Conservation (phyloP, 2,113 vertebrate genomes). For the Panthera uncia region DNA sequence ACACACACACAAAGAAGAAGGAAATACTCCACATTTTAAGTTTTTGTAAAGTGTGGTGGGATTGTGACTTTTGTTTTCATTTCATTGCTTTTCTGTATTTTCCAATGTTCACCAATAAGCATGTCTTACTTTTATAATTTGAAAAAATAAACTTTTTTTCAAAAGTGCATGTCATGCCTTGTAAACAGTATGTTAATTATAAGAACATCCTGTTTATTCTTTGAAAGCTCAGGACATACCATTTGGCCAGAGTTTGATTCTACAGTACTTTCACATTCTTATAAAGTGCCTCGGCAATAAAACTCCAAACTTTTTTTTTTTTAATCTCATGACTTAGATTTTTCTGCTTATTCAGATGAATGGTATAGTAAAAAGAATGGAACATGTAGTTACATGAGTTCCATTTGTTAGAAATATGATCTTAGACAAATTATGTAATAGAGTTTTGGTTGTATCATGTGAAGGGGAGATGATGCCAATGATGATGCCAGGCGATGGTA, state of each 20-base stretch:
- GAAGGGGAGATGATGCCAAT: not conserved
- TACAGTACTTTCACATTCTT: not conserved
- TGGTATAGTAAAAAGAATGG: not conserved
- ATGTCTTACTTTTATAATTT: not conserved
- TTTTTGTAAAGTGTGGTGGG: not conserved
- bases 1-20: not conserved
- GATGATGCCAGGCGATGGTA: not conserved
- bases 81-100: slow-evolving; percentile 1
- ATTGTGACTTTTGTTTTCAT: slow-evolving; percentile 20
- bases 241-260: not conserved
- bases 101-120: not conserved
- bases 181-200: not conserved
- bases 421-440: not conserved
- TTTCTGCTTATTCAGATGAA: slow-evolving; percentile 12
- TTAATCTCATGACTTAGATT: not conserved
- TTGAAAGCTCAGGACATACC: not conserved
- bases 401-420: not conserved
- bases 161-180: not conserved
- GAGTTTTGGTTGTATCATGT: not conserved
- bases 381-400: not conserved
- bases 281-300: not conserved
- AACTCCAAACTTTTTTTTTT: not conserved
- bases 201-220: slow-evolving; percentile 31
- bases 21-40: not conserved
- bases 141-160: slow-evolving; percentile 20